A percentile compares a stretch with the other conserved stretches of the same genome.
Conservation (phyloP, 2,797 vertebrate species). For the Spea hammondii region DNA sequence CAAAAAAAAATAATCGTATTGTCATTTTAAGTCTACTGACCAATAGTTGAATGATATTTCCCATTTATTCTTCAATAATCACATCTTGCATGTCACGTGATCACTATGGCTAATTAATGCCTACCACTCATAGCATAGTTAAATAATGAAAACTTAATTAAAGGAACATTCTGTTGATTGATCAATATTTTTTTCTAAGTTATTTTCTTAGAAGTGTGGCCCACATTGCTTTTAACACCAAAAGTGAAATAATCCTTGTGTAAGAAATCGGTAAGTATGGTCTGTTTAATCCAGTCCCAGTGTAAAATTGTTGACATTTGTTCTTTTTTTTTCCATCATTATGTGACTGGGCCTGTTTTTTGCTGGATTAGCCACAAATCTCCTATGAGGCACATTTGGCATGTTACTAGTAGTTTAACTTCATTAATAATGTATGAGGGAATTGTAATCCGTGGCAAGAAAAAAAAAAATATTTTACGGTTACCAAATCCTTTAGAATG, state of each 20-base stretch:
- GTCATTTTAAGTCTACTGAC: slow-evolving; percentile 60
- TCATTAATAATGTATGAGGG: slow-evolving; percentile 99
- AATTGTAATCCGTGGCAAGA: slow-evolving; percentile 89
- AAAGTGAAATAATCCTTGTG: slow-evolving; percentile 83
- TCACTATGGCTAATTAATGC: slow-evolving; percentile 55
- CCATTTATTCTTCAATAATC: slow-evolving; percentile 61
- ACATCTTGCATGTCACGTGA: slow-evolving; percentile 52
- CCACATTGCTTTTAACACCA: slow-evolving; percentile 74
- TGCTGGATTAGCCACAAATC: slow-evolving; percentile 99
- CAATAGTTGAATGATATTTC: slow-evolving; percentile 60
- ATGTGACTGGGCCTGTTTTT: slow-evolving; percentile 99
- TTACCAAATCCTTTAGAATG: slow-evolving; percentile 71
- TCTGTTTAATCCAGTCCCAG: slow-evolving; percentile 98
- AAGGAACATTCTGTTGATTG: slow-evolving; percentile 53
- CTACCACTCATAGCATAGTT: slow-evolving; percentile 56
- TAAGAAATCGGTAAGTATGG: slow-evolving; percentile 82
- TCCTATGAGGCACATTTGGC: slow-evolving; percentile 97
- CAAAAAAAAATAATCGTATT: slow-evolving; percentile 26
- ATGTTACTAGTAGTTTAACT: slow-evolving; percentile 99
- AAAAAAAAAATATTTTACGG: slow-evolving; percentile 68
- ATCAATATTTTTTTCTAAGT: slow-evolving; percentile 62
- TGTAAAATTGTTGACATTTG: slow-evolving; percentile 99
- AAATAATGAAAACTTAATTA: slow-evolving; percentile 60
- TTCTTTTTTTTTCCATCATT: slow-evolving; percentile 96
- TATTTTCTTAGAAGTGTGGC: slow-evolving; percentile 71